Evolutionary conservation across 2,888 invertebrate species (phyloP), one percentile per base, ranked within the genome.

Genomic region (Ypsolopha sequella): DNA sequence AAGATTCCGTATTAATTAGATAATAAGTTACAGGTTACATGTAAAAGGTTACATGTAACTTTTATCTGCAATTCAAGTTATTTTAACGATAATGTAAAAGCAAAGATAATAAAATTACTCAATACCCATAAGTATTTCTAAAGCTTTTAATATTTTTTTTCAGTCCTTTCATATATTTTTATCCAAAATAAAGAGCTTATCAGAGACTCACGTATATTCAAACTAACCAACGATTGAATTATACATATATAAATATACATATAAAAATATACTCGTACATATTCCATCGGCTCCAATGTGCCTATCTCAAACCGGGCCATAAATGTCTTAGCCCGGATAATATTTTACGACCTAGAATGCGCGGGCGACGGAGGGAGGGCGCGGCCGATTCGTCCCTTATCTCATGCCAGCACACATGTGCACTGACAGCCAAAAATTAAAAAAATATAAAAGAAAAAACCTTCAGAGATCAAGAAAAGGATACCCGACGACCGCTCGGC

Each of bases 301-400:
- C 82, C 80, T 79, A 80, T 79, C 75, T 82, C 78, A 71, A 68
- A 67, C 60, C 62, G 59, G 70, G 72, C 68, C 70, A 70, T 86
- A 81, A 86, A 86, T 80, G 85, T 86, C 86, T 71, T 62, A 60
- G 63, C 58, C 81, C 76, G 80, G 82, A 81, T 82, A 78, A 85
- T 85, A 85, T 85, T 86, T 86, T 80, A 86, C 78, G 80, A 76
- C 60, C 66, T 73, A 76, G 73, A 73, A 74, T 63, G 52, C 48
- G 70, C 63, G 56, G 59, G 41, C 7, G 24, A 11, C 60, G 70
- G n/a, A n/a, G n/a, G 64, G 65, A 76, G 80, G 77, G 75, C 77
- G 24, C 2, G 76, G 75, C 68, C 65, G 64, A 43, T 56, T 58
- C 58, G 61, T 61, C 62, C 68, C 76, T 78, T 80, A 81, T 84